Evolutionary conservation across 2,797 vertebrate species (phyloP).

Genomic region (Dallia pectoralis): DNA sequence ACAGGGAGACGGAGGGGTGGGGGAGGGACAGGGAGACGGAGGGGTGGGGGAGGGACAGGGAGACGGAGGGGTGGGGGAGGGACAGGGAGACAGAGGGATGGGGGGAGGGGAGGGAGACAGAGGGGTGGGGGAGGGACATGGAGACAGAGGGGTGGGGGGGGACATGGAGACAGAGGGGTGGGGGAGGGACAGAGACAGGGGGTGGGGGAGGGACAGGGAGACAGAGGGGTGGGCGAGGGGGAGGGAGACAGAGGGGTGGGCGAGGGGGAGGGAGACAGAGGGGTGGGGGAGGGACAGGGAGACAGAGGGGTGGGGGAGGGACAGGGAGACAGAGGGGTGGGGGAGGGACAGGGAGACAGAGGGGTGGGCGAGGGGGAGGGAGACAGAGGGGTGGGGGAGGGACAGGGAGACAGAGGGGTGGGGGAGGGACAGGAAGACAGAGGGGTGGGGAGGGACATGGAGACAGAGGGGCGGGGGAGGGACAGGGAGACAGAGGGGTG

Average conservation of each 20-base stretch:
- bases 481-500: neutral
- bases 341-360: neutral
- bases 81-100: too few species aligned
- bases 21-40: conserved; percentile 75
- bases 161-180: too few species aligned
- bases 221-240: neutral
- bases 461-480: too few species aligned
- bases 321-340: too few species aligned
- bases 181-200: conserved; percentile 75
- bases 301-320: neutral
- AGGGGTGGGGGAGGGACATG: too few species aligned
- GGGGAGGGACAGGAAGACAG: too few species aligned
- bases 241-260: too few species aligned
- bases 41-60: neutral
- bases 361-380: neutral
- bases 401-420: neutral
- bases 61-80: neutral
- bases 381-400: conserved; percentile 85
- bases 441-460: too few species aligned
- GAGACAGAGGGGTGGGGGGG: too few species aligned
- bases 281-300: too few species aligned
- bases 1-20: neutral
- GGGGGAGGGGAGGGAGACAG: too few species aligned
- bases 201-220: neutral
- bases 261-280: conserved; percentile 82